Evolutionary conservation across 2,888 invertebrate species (phyloP), one percentile per base, ranked within the genome.

Genomic region (Aporophyla nigra): DNA sequence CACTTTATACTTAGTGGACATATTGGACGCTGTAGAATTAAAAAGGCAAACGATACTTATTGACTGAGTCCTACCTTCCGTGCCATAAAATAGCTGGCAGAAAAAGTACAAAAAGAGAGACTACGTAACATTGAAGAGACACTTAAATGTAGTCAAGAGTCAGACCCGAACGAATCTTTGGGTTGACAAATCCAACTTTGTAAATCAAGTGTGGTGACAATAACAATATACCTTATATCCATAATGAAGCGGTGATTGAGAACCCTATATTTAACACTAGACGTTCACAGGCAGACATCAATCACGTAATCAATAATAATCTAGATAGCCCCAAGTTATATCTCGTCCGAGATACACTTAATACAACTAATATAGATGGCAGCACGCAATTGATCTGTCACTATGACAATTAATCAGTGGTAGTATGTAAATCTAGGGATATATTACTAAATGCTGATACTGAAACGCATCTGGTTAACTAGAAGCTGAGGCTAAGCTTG

Each of bases 381-480:
- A 73, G 54, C 54, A 76, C 72, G 72, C 79, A 67, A 78, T 78
- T 76, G 77, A 82, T 87, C 71, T 73, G 70, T 76, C 71, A 70
- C 79, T 67, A 79, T 75, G 63, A 74, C 79, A 71, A 84, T 87
- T 84, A 86, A 86, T 87, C 84, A 84, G 74, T 46, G 5, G 27
- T 53, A 67, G 21, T 85, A 82, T 72, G 67, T 78, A 63, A 53
- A 75, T 62, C 61, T 61, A 66, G 61, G 21, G 40, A 59, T 74
- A 53, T 61, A 66, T 53, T 67, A 53, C 27, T 65, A 58, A 58
- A 61, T 61, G 24, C 62, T 65, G 27, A 56, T 62, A 75, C 43
- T 56, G 24, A 56, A 56, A 49, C 33, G 19, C 58, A 71, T 79
- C 56, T 61, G 68, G 40, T 51, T 59, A 54, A 67, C 62, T 19